Percentiles rank a stretch among this genome's conserved stretches.
Conservation (phyloP, 2,888 invertebrate species). For the Volucella inflata region DNA sequence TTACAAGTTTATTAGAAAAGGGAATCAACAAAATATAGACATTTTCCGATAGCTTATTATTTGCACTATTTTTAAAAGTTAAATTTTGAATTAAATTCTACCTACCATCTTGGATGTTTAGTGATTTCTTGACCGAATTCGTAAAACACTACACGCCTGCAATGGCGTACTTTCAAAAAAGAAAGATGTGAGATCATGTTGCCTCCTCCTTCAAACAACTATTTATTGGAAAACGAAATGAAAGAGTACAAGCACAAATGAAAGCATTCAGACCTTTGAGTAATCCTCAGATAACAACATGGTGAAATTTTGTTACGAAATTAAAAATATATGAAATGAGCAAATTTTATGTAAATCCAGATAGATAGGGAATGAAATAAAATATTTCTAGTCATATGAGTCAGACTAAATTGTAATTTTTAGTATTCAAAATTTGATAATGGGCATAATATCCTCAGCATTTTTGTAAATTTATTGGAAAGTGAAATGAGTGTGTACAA, state of each 20-base stretch:
- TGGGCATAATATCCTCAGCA: too few relatives aligned
- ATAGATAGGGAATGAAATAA: too few relatives aligned
- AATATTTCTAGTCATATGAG: too few relatives aligned
- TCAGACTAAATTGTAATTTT: too few relatives aligned
- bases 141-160: slow-evolving; percentile 92
- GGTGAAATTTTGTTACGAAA: slow-evolving; percentile 6
- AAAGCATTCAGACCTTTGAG: slow-evolving; percentile 27
- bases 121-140: slow-evolving; percentile 88
- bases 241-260: slow-evolving; percentile 31
- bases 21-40: slow-evolving; percentile 36
- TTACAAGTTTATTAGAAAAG: background rate
- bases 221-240: slow-evolving; percentile 60
- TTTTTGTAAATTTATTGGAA: too few relatives aligned
- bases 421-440: too few relatives aligned
- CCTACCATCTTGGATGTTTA: slow-evolving; percentile 86
- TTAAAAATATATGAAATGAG: too few relatives aligned
- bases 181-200: slow-evolving; percentile 81
- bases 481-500: too few relatives aligned
- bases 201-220: slow-evolving; percentile 41
- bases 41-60: background rate
- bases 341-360: too few relatives aligned
- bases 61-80: slow-evolving; percentile 54
- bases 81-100: slow-evolving; percentile 78
- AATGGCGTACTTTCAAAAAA: slow-evolving; percentile 95
- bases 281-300: background rate